Percentiles rank a stretch among this genome's conserved stretches.
Evolutionary conservation across 2,113 vertebrate genomes (phyloP).

Genomic region (Labeo catla): DNA sequence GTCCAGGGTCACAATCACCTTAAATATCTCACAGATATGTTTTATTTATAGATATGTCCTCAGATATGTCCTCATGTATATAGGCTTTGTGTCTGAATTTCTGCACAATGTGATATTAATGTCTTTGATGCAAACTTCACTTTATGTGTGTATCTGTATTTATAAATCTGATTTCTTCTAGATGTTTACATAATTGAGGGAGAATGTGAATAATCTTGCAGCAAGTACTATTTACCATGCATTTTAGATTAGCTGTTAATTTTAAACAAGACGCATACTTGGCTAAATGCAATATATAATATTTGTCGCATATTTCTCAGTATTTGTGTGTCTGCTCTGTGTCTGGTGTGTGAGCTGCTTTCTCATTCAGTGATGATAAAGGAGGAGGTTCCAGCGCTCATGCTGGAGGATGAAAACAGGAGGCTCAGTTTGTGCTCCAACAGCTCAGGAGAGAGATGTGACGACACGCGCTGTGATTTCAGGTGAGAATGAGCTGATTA

Average conservation of each 20-base stretch:
- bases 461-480: slow-evolving; percentile 65
- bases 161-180: neutral
- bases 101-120: neutral
- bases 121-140: neutral
- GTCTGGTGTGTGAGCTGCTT: slow-evolving; percentile 89
- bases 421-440: slow-evolving; percentile 68
- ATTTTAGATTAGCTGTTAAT: neutral
- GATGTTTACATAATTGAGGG: neutral
- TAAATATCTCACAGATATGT: too few species aligned
- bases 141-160: neutral
- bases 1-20: too few species aligned
- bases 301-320: neutral
- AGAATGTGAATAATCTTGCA: neutral
- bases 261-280: too few species aligned
- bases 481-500: slow-evolving; percentile 74
- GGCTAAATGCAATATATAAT: neutral
- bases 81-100: neutral
- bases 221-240: neutral
- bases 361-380: slow-evolving; percentile 83
- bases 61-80: too few species aligned
- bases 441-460: slow-evolving; percentile 65
- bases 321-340: slow-evolving; percentile 58
- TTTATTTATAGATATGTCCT: too few species aligned
- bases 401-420: slow-evolving; percentile 57
- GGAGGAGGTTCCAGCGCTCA: slow-evolving; percentile 88